A percentile compares a stretch with the other conserved stretches of the same genome.
These are phyloP conservation scores for Fabriciana adippe DNA, from an alignment of 2,888 invertebrate genomes.

Conservation along the genomic window DNA sequence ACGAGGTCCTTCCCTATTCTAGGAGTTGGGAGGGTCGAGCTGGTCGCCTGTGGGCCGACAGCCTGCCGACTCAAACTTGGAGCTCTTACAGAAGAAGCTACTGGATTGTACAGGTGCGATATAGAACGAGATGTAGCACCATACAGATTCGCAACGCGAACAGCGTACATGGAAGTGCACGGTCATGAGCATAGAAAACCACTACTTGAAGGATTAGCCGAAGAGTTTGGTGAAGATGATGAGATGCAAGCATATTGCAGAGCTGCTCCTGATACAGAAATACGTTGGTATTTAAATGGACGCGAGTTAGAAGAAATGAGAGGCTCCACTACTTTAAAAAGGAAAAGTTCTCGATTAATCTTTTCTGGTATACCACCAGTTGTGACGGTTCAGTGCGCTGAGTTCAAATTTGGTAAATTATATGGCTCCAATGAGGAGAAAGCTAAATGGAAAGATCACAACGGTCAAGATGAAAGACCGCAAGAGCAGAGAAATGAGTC, in stretches of 20 bases:
- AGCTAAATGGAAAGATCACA: conserved; percentile 57
- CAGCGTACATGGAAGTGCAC: conserved; percentile 66
- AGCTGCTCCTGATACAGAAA: conserved; percentile 58
- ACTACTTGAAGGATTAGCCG: conserved; percentile 62
- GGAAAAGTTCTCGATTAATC: conserved; percentile 53
- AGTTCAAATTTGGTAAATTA: conserved; percentile 73
- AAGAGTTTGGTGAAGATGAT: conserved; percentile 64
- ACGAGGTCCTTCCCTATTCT: conserved; percentile 63
- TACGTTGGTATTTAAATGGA: conserved; percentile 73
- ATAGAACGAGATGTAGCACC: conserved; percentile 69
- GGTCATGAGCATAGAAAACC: conserved; percentile 62
- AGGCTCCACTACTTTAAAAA: conserved; percentile 55
- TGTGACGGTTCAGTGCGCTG: conserved; percentile 78
- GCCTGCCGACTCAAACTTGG: conserved; percentile 65
- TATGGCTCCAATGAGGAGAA: conserved; percentile 62
- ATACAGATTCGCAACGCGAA: conserved; percentile 61
- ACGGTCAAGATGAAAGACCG: conserved; percentile 46
- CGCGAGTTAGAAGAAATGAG: conserved; percentile 57
- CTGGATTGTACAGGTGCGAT: conserved; percentile 71
- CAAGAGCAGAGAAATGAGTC: conserved; percentile 50
- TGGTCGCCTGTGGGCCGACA: conserved; percentile 65
- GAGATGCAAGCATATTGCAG: conserved; percentile 67
- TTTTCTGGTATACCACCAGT: conserved; percentile 74
- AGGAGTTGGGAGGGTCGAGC: conserved; percentile 66
- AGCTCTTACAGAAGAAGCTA: conserved; percentile 64